A percentile compares a stretch with the other conserved stretches of the same genome.
Evolutionary conservation across 2,113 vertebrate genomes (phyloP).

Genomic region (Hymenochirus boettgeri): DNA sequence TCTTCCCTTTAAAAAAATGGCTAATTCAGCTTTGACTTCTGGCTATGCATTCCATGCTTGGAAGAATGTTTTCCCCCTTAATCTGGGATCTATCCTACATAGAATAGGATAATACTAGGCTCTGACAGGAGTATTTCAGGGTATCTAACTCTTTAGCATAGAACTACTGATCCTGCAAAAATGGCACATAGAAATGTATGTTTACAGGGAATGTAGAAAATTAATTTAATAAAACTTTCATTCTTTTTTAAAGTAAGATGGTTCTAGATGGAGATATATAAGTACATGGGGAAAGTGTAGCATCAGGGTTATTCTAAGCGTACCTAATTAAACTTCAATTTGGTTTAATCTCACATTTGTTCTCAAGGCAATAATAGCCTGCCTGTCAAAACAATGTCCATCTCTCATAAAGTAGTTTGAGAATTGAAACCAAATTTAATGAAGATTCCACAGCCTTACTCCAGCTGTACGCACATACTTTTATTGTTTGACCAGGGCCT

Average conservation of each 20-base stretch:
- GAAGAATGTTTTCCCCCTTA: background rate
- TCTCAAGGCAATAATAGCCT: conserved; percentile 49
- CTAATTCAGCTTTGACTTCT: too few relatives aligned
- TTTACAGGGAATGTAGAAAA: background rate
- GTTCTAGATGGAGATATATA: conserved; percentile 1
- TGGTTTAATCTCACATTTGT: conserved; percentile 52
- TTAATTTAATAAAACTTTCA: background rate
- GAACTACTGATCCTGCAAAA: background rate
- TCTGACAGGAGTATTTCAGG: background rate
- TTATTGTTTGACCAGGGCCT: conserved; percentile 25
- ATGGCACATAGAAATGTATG: background rate
- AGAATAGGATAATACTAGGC: background rate
- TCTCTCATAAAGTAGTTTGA: conserved; percentile 52
- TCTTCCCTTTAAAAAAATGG: too few relatives aligned
- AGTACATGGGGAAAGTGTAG: conserved; percentile 12
- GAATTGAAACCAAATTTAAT: conserved; percentile 54
- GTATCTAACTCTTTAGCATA: background rate
- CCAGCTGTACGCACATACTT: conserved; percentile 32
- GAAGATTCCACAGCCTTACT: conserved; percentile 31
- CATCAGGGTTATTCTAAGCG: conserved; percentile 51
- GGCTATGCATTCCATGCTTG: too few relatives aligned
- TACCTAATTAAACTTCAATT: conserved; percentile 53
- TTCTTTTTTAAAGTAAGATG: conserved; percentile 26
- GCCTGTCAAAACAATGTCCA: conserved; percentile 44
- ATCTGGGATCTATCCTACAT: background rate